phyloP scores from a whole-genome alignment of 2,113 vertebrate species.

The Hippoglossus stenolepis region DNA sequence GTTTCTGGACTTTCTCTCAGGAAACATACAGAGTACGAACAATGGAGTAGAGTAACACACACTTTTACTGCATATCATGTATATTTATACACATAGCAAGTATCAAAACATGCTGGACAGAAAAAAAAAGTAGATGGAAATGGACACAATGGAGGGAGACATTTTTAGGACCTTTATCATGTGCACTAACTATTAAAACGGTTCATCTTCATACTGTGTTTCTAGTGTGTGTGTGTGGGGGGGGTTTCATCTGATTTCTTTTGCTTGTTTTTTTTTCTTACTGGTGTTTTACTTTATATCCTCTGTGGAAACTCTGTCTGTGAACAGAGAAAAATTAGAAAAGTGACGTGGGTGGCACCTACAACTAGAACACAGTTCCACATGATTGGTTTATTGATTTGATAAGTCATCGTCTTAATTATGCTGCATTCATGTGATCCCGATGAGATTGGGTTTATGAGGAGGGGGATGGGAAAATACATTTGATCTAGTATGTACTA shows the following conservation, averaged over 20 bases:
- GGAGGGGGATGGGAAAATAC: no score
- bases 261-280: constrained; percentile 15
- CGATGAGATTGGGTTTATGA: neutral
- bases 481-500: no score
- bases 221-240: constrained; percentile 24
- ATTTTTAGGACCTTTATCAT: constrained; percentile 45
- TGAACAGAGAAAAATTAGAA: constrained; percentile 25
- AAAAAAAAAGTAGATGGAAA: constrained; percentile 17
- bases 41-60: constrained; percentile 25
- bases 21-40: constrained; percentile 57
- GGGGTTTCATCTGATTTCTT: constrained; percentile 31
- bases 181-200: constrained; percentile 53
- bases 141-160: constrained; percentile 44
- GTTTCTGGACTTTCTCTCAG: constrained; percentile 74
- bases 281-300: constrained; percentile 36
- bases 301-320: constrained; percentile 25
- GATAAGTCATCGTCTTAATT: neutral
- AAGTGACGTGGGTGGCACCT: constrained; percentile 31
- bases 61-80: constrained; percentile 7
- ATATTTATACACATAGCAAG: constrained; percentile 17
- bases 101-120: constrained; percentile 33
- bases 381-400: neutral
- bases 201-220: constrained; percentile 37
- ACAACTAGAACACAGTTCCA: constrained; percentile 33
- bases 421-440: constrained; percentile 1